Base-by-base conservation (phyloP, 1,140 invertebrate species). In the Drosophila mauritiana region DNA sequence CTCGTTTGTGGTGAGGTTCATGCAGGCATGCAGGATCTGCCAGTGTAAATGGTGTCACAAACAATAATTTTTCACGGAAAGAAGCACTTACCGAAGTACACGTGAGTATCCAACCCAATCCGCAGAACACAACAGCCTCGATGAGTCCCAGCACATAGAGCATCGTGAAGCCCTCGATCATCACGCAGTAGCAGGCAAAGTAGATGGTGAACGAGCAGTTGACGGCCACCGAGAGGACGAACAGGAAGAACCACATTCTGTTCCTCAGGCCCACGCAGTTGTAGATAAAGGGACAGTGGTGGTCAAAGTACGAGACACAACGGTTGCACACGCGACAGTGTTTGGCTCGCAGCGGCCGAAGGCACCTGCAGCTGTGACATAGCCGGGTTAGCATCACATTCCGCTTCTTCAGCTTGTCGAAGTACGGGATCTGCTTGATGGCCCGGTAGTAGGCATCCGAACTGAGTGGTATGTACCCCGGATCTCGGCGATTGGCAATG, bases 281-380 rank as follows among this genome's bases (percentile, higher is more conserved):
- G 91, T 98, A 97, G 74, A 99, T 97, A 86, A 98, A 98, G 0
- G 97, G 97, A 91, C 98, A 99, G 82, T 99, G 98, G 92, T 99
- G 98, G 91, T 99, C 98, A 80, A 98, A 98, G 89, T 97, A 97
- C 1, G 96, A 95, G 2, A 98, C 97, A 91, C 97, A 99, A 70
- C 97, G 94, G 88, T 98, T 97, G 92, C 98, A 98, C 46, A 97
- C 95, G 43, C 97, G 94, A 82, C 98, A 98, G 92, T 98, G 98
- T 92, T 98, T 98, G 1, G 97, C 97, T 74, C 97, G 94, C 4
- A 98, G 89, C 0, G 97, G 97, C 77, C 96, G 93, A 42, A 98
- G 94, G 85, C 97, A 97, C 49, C 97, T 94, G 91, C 98, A 98
- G 45, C 97, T 98, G 80, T 98, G 97, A 92, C 98, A 98, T 1